A percentile compares a stretch with the other conserved stretches of the same genome.
These are phyloP conservation scores for Lochmaea crataegi DNA, from an alignment of 2,888 invertebrate species.

Conservation along the genomic window DNA sequence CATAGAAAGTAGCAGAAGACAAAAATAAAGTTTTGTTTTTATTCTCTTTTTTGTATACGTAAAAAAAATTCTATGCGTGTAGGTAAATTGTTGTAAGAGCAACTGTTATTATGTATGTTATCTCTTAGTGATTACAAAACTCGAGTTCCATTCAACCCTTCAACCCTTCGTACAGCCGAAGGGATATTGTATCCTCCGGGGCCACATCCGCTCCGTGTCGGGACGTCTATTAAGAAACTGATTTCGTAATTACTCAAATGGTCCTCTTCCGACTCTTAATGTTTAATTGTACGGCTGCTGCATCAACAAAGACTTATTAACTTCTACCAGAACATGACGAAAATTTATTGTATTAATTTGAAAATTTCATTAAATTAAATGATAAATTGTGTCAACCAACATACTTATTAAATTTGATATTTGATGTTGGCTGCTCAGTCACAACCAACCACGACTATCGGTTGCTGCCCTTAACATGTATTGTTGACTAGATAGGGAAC, in stretches of 20 bases:
- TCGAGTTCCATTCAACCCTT: constrained; percentile 34
- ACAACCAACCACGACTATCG: too few relatives aligned
- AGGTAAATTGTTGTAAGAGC: constrained; percentile 22
- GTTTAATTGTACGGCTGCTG: constrained; percentile 46
- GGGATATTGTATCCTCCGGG: constrained; percentile 54
- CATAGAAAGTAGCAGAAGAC: too few relatives aligned
- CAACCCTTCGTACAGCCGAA: constrained; percentile 54
- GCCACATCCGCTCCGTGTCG: constrained; percentile 55
- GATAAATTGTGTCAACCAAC: too few relatives aligned
- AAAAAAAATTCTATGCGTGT: constrained; percentile 19
- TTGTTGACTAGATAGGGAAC: too few relatives aligned
- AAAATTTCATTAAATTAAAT: not conserved
- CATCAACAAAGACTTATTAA: constrained; percentile 6
- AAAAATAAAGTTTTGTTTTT: not conserved
- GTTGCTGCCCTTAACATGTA: too few relatives aligned
- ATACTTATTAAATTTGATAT: too few relatives aligned
- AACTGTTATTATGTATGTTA: constrained; percentile 26
- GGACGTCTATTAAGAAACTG: constrained; percentile 60
- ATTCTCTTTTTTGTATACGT: not conserved
- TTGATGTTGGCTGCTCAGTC: too few relatives aligned
- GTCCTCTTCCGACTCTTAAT: constrained; percentile 52
- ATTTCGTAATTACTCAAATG: constrained; percentile 59
- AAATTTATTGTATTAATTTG: not conserved
- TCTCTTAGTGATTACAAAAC: constrained; percentile 43
- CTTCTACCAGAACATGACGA: not conserved